Evolutionary conservation across 30 jellyfish, hydroid and myxozoan species (phyloP).

Genomic region (Mastigias papua): DNA sequence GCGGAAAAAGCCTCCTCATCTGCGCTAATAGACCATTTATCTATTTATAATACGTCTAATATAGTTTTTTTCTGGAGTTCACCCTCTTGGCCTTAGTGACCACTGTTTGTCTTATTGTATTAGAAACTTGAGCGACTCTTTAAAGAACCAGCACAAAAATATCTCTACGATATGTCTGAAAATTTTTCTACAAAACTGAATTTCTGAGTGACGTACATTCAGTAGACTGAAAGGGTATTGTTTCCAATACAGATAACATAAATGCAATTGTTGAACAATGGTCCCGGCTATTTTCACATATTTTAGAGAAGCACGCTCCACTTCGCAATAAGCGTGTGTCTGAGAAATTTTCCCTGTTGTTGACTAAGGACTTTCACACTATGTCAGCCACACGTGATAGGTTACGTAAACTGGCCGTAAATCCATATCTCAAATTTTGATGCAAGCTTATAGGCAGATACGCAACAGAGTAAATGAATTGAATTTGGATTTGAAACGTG

Average conservation of each 20-base stretch:
- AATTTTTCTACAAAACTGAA: neutral
- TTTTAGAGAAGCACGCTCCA: constrained; percentile 46
- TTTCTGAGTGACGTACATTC: neutral
- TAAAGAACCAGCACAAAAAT: constrained; percentile 4
- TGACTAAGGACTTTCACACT: constrained; percentile 17
- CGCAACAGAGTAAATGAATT: constrained; percentile 10
- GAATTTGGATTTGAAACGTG: constrained; percentile 7
- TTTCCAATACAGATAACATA: neutral
- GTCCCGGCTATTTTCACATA: constrained; percentile 13
- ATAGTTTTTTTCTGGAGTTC: constrained; percentile 7
- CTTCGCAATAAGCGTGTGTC: constrained; percentile 34
- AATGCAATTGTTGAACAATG: constrained; percentile 17
- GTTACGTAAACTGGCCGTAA: neutral
- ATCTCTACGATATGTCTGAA: neutral
- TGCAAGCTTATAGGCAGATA: constrained; percentile 17
- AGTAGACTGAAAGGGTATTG: constrained; percentile 47
- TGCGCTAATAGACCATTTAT: constrained; percentile 16
- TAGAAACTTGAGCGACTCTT: constrained; percentile 25
- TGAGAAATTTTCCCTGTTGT: constrained; percentile 33
- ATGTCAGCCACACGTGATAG: neutral
- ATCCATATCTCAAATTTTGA: constrained; percentile 22
- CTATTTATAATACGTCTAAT: constrained; percentile 1
- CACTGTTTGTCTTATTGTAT: constrained; percentile 27
- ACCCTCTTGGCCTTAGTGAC: neutral
- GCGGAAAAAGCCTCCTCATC: constrained; percentile 6